Conservation (phyloP, 2,797 vertebrate species). For the Acanthopagrus latus region DNA sequence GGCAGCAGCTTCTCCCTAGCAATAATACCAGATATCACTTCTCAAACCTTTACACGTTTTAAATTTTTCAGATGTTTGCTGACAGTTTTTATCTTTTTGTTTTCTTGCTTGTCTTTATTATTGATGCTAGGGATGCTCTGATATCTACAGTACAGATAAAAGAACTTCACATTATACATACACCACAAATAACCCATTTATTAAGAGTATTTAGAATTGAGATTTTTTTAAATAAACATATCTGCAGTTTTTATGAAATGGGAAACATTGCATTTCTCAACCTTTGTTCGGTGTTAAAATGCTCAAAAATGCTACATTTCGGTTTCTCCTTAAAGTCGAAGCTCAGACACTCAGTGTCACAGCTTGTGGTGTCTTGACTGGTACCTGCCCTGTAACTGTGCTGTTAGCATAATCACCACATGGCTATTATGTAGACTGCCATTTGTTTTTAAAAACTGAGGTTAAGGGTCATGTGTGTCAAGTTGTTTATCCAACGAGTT, state of each 20-base stretch:
- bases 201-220: conserved; percentile 27
- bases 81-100: conserved; percentile 63
- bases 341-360: background rate
- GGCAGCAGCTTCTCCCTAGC: conserved; percentile 79
- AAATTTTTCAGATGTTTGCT: conserved; percentile 53
- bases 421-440: conserved; percentile 74
- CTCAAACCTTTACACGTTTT: conserved; percentile 56
- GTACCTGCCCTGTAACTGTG: conserved; percentile 5
- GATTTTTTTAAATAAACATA: conserved; percentile 7
- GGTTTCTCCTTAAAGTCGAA: background rate
- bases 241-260: conserved; percentile 35
- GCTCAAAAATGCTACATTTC: background rate
- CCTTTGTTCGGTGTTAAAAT: conserved; percentile 29
- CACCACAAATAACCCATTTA: conserved; percentile 12
- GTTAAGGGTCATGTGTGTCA: conserved; percentile 76
- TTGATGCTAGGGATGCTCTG: conserved; percentile 66
- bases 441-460: conserved; percentile 83
- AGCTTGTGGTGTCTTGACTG: conserved; percentile 14
- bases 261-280: background rate
- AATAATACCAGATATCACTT: conserved; percentile 82
- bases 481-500: conserved; percentile 72
- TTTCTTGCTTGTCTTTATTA: conserved; percentile 62
- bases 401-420: conserved; percentile 41
- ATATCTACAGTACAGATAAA: conserved; percentile 39
- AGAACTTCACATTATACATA: conserved; percentile 15